phyloP scores from a whole-genome alignment of 2,888 invertebrate genomes.

The Acanthosepion lycidas region DNA sequence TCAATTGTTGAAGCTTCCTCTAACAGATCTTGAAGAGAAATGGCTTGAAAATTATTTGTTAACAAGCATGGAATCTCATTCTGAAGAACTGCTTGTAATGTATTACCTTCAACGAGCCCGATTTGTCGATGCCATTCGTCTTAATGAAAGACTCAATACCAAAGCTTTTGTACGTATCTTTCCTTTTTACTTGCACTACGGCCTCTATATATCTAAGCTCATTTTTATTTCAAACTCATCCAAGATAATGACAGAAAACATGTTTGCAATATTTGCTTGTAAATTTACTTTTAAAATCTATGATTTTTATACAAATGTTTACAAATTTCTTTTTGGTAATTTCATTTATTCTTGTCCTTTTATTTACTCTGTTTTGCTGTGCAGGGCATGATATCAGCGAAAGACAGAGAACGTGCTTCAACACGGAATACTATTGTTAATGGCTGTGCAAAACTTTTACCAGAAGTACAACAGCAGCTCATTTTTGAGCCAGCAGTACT shows the following conservation, averaged over 20 bases:
- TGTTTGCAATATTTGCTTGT: too few species aligned
- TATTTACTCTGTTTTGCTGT: not conserved
- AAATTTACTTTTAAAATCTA: too few species aligned
- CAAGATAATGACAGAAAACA: too few species aligned
- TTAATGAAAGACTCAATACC: constrained; percentile 72
- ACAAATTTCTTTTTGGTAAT: too few species aligned
- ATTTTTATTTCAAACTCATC: not conserved
- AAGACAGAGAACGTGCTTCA: constrained; percentile 71
- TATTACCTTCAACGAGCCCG: constrained; percentile 80
- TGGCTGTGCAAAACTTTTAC: constrained; percentile 77
- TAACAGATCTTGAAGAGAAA: constrained; percentile 81
- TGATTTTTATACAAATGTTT: too few species aligned
- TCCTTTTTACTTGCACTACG: not conserved
- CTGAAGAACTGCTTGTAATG: constrained; percentile 81
- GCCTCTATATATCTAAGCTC: not conserved
- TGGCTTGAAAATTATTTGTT: constrained; percentile 82
- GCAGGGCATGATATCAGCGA: constrained; percentile 45
- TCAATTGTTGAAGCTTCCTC: constrained; percentile 80
- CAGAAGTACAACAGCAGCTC: constrained; percentile 75
- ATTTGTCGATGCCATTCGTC: constrained; percentile 75
- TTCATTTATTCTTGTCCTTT: not conserved
- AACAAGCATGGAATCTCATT: constrained; percentile 77
- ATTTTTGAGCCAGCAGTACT: constrained; percentile 59
- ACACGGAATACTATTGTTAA: constrained; percentile 78
- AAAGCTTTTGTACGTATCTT: constrained; percentile 61